Base-by-base conservation (phyloP, 1,140 invertebrate species). In the Drosophila elegans region DNA sequence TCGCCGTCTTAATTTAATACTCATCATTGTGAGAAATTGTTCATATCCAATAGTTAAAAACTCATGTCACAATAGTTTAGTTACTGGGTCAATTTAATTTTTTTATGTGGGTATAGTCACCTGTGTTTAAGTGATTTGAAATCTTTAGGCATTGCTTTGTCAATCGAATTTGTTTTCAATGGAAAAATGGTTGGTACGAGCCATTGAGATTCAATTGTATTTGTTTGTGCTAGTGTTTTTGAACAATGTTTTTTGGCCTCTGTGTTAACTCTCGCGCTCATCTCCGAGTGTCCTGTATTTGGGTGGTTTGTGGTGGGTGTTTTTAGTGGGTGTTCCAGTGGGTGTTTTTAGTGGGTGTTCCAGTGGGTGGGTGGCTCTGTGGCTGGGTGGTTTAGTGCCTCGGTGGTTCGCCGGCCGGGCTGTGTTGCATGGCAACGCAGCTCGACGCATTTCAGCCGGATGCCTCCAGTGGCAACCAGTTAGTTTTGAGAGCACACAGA, bases 391-490 rank as follows among this genome's bases (percentile, higher is more conserved):
- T 42, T 62, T 59, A 51, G 64, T 64, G 59, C 45, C 60, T 63
- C 63, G 44, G 44, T 67, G 45, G 45, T 41, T 67, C 36, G 36
- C 29, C 39, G 34, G 36, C 52, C 16, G 16, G 16, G 16, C 16
- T 21, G 16, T 21, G 16, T 21, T 71, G 69, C 54, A 42, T 73
- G 66, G 67, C 54, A 73, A 73, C 69, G 69, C 69, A 73, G 38
- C 54, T 72, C 67, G 45, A 71, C 67, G 66, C 52, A 71, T 72
- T 72, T 72, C 66, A 54, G 67, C 32, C 67, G 53, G 46, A 48
- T 59, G 68, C 68, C 67, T 71, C 21, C 51, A 55, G 67, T 59
- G 69, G 66, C 67, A 73, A 39, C 54, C 69, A 71, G 66, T 72
- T 73, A 71, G 69, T 46, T 60, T 62, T 39, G 57, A 60, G 57